Conservation (phyloP, 2,888 invertebrate genomes). For the Hyppa rectilinea region DNA sequence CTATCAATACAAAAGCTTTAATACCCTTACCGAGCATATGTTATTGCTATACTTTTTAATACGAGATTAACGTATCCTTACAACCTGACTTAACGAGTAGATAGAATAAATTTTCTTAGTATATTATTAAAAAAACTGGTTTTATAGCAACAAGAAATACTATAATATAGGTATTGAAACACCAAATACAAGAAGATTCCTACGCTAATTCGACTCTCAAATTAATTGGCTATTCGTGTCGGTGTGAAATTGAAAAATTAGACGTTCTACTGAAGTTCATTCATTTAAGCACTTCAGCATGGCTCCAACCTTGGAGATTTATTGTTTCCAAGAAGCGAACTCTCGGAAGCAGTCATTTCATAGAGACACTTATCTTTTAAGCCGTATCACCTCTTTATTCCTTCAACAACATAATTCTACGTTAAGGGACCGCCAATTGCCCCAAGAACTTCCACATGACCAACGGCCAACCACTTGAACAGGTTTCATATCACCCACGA, state of each 20-base stretch:
- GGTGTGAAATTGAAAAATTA: slow-evolving; percentile 42
- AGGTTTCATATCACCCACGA: slow-evolving; percentile 77
- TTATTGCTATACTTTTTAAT: neutral
- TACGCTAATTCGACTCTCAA: neutral
- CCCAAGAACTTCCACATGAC: slow-evolving; percentile 71
- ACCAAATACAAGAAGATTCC: neutral
- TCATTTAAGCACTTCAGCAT: slow-evolving; percentile 12
- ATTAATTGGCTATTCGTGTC: neutral
- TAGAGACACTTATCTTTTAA: slow-evolving; percentile 57
- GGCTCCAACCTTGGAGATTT: slow-evolving; percentile 21
- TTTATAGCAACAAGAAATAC: neutral
- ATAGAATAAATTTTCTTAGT: neutral
- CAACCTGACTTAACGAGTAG: neutral
- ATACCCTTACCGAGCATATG: neutral
- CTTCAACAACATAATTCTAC: slow-evolving; percentile 72
- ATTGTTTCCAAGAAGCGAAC: slow-evolving; percentile 24
- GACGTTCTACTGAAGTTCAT: slow-evolving; percentile 15
- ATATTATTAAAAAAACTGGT: neutral
- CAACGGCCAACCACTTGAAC: slow-evolving; percentile 71
- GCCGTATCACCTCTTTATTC: slow-evolving; percentile 63
- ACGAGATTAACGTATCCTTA: slow-evolving; percentile 4
- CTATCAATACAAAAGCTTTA: slow-evolving; percentile 12
- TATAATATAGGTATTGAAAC: slow-evolving; percentile 12
- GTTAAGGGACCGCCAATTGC: slow-evolving; percentile 66
- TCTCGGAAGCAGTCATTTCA: slow-evolving; percentile 37